These are phyloP conservation scores for Cynocephalus volans DNA, from an alignment of 2,113 vertebrate species.

Conservation along the genomic window DNA sequence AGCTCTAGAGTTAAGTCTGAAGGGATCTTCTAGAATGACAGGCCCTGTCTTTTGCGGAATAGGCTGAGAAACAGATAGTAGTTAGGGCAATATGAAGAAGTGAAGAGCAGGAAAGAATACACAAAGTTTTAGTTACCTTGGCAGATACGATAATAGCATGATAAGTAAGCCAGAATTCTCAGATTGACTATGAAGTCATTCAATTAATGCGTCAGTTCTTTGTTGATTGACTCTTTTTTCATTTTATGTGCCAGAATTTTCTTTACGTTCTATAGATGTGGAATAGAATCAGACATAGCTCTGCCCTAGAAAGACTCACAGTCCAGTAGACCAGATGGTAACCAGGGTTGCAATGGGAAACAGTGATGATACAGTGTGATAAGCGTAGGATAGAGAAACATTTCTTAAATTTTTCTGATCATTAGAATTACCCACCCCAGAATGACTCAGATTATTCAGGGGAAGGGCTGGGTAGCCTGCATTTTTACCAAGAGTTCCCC, in stretches of 20 bases:
- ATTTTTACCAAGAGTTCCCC: background rate
- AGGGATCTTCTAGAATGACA: background rate
- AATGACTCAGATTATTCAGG: background rate
- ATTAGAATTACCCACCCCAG: background rate
- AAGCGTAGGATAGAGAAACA: background rate
- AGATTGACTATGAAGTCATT: background rate
- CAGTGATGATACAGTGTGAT: background rate
- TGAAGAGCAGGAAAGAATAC: background rate
- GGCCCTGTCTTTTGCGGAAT: rapidly evolving
- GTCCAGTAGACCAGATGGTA: background rate
- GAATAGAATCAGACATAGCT: background rate
- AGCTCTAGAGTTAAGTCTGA: background rate
- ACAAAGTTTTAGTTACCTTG: background rate
- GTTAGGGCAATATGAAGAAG: too few relatives aligned
- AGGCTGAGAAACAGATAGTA: background rate
- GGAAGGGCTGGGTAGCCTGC: background rate
- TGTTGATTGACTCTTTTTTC: background rate
- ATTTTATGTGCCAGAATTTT: background rate
- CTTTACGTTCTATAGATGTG: background rate
- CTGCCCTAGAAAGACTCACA: background rate
- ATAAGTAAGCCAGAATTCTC: background rate
- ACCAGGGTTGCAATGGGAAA: background rate
- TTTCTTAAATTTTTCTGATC: background rate
- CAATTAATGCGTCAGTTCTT: background rate
- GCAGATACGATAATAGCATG: background rate